These are phyloP conservation scores for Mesembrinibis cayennensis DNA, from an alignment of 2,113 vertebrate genomes.

Conservation along the genomic window DNA sequence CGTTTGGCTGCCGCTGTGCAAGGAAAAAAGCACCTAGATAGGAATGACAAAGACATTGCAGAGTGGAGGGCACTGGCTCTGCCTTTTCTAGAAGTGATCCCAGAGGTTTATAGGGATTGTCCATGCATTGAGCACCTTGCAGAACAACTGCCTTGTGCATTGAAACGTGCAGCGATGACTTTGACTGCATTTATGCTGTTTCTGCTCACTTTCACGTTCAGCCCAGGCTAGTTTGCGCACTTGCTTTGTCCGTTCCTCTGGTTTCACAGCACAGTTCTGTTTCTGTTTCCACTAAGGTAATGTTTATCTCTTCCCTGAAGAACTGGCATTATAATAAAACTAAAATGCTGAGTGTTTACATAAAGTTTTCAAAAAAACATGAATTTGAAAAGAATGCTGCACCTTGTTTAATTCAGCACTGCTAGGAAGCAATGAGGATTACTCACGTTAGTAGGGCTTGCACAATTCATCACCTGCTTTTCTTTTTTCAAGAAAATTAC, in stretches of 20 bases:
- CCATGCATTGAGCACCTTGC: not conserved
- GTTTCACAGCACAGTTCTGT: not conserved
- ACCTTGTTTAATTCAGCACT: not conserved
- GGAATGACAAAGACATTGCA: not conserved
- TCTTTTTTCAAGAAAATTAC: not conserved
- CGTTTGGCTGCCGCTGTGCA: not conserved
- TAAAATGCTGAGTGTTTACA: not conserved
- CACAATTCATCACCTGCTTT: not conserved
- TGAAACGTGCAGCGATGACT: not conserved
- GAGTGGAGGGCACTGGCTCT: not conserved
- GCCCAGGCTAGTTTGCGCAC: not conserved
- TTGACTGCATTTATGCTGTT: not conserved
- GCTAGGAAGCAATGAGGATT: not conserved
- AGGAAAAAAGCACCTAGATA: not conserved
- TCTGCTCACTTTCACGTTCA: not conserved
- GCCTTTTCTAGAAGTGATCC: no score
- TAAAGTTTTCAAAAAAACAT: not conserved
- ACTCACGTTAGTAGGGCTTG: not conserved
- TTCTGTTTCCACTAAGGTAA: not conserved
- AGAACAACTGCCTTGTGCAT: rapidly evolving
- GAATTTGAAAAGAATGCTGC: not conserved
- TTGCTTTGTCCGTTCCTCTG: not conserved
- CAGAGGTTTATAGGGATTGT: not conserved
- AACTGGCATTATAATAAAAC: not conserved
- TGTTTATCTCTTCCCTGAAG: not conserved